These are phyloP conservation scores for Rhagologus leucostigma DNA, from an alignment of 2,113 vertebrate species.

Conservation along the genomic window DNA sequence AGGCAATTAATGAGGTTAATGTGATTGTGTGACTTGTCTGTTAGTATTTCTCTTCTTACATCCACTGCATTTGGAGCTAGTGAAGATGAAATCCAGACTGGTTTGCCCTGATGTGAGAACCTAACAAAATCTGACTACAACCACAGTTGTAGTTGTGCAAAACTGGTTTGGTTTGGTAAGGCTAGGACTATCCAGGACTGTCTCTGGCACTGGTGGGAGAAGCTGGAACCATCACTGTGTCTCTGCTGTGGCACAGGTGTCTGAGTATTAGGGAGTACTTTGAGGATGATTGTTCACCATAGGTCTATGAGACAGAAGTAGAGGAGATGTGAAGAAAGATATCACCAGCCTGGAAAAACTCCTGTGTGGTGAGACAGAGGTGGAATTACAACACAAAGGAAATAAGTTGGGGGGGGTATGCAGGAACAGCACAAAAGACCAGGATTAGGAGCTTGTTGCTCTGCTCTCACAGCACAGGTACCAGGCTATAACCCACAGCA, in stretches of 20 bases:
- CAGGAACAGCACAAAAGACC: background rate
- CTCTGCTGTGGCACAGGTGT: background rate
- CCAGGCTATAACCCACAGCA: background rate
- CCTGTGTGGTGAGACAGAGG: background rate
- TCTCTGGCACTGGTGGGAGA: background rate
- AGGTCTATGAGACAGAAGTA: background rate
- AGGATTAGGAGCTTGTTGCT: background rate
- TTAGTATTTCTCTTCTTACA: background rate
- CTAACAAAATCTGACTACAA: background rate
- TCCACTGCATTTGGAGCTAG: background rate
- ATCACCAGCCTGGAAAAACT: background rate
- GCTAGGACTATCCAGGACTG: background rate
- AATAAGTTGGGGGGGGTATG: background rate
- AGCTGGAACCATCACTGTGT: background rate
- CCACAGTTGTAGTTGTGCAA: accelerated
- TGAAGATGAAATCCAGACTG: background rate
- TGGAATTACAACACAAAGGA: background rate
- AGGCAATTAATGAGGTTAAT: background rate
- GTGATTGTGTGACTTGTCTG: background rate
- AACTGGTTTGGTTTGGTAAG: background rate
- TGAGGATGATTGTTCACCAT: background rate
- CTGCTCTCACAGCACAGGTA: background rate
- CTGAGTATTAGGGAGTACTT: background rate
- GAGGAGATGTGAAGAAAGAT: background rate
- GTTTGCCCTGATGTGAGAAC: background rate